A percentile compares a stretch with the other conserved stretches of the same genome.
phyloP scores from a whole-genome alignment of 2,888 invertebrate species.

The Sialis fuliginosa region DNA sequence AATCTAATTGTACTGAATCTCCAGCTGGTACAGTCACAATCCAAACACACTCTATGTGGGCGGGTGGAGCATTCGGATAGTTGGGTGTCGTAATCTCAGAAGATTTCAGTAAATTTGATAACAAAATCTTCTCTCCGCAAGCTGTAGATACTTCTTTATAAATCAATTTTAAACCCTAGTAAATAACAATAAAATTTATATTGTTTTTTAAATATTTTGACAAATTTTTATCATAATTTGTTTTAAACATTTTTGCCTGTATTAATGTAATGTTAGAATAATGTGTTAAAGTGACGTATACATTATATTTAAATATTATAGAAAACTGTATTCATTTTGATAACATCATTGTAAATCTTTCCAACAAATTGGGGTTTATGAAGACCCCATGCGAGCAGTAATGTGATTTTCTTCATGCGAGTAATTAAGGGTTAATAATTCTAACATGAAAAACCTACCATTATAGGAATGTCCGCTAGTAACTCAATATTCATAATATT shows the following conservation, averaged over 20 bases:
- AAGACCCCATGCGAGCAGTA: too few species aligned
- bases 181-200: background rate
- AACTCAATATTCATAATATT: conserved; percentile 40
- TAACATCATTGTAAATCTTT: too few species aligned
- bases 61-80: conserved; percentile 62
- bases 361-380: too few species aligned
- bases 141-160: conserved; percentile 42
- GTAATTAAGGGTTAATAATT: too few species aligned
- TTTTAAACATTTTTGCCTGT: too few species aligned
- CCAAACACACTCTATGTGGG: conserved; percentile 75
- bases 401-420: too few species aligned
- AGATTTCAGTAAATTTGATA: conserved; percentile 29
- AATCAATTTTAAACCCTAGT: conserved; percentile 6
- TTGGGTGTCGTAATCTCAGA: conserved; percentile 55
- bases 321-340: too few species aligned
- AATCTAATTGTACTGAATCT: conserved; percentile 56
- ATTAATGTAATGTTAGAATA: too few species aligned
- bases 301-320: too few species aligned
- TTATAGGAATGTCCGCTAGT: conserved; percentile 5
- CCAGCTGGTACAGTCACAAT: conserved; percentile 52
- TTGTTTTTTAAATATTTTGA: background rate
- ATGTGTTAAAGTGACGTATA: too few species aligned
- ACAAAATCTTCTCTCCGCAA: conserved; percentile 49
- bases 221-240: too few species aligned
- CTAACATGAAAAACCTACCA: conserved; percentile 1